These are phyloP conservation scores for Lucilia sericata DNA, from an alignment of 1,140 invertebrate genomes.

Conservation along the genomic window DNA sequence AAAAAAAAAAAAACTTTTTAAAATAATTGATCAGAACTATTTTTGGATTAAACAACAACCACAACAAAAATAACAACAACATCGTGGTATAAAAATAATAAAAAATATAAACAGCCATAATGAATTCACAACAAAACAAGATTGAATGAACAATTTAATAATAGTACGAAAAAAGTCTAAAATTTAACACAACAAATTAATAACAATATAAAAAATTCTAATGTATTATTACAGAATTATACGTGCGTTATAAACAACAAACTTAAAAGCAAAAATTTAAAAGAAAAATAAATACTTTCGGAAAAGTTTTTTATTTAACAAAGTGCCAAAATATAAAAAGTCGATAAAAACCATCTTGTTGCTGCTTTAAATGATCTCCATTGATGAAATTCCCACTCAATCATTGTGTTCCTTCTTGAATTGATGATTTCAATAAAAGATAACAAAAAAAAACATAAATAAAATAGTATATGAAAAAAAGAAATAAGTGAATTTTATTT, in stretches of 20 bases:
- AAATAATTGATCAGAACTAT: constrained; percentile 32
- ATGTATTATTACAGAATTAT: not conserved
- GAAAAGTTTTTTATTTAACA: not conserved
- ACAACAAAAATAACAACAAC: not conserved
- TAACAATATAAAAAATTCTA: not conserved
- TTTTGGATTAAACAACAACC: constrained; percentile 37
- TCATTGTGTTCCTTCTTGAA: not conserved
- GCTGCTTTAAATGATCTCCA: not conserved
- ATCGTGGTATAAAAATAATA: not conserved
- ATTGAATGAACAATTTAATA: not conserved
- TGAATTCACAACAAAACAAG: not conserved
- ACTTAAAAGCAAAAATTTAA: not conserved
- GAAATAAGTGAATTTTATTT: not conserved
- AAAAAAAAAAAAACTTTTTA: not conserved
- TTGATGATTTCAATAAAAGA: not conserved
- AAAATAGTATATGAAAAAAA: not conserved
- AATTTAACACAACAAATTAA: not conserved
- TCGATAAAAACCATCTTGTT: not conserved
- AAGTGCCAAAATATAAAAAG: not conserved
- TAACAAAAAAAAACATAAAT: not conserved
- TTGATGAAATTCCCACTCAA: not conserved
- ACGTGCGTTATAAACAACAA: not conserved
- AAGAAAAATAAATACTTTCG: no score
- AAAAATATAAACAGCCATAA: constrained; percentile 24
- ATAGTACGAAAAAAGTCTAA: not conserved